Conservation (phyloP, 1,140 invertebrate species). For the Streblospio benedicti region DNA sequence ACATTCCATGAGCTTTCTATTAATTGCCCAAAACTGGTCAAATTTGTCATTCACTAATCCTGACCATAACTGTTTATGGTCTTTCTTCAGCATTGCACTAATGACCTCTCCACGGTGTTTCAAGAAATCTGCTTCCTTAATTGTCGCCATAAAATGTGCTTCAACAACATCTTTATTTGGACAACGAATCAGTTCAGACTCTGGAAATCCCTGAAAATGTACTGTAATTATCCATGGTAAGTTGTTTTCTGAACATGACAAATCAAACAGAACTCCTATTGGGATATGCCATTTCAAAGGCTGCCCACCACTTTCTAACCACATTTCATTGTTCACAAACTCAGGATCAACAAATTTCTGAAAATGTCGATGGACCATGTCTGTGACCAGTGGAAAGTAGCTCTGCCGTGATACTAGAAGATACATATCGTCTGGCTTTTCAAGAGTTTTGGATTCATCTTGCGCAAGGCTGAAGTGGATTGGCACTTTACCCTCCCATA, state of each 20-base stretch:
- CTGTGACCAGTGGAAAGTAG: slow-evolving; percentile 91
- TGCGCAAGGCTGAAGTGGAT: slow-evolving; percentile 78
- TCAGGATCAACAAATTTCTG: slow-evolving; percentile 70
- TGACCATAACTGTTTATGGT: slow-evolving; percentile 92
- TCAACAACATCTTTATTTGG: slow-evolving; percentile 74
- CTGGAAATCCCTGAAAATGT: slow-evolving; percentile 74
- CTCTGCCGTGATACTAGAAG: slow-evolving; percentile 87
- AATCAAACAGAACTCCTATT: slow-evolving; percentile 86
- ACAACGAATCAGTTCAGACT: slow-evolving; percentile 49
- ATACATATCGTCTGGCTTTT: slow-evolving; percentile 84
- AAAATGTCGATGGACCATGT: slow-evolving; percentile 91
- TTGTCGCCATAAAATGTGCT: slow-evolving; percentile 82
- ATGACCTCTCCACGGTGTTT: slow-evolving; percentile 88
- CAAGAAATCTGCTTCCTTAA: slow-evolving; percentile 95
- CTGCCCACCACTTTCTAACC: slow-evolving; percentile 86
- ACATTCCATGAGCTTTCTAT: slow-evolving; percentile 85
- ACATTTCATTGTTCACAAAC: slow-evolving; percentile 74
- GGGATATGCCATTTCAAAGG: slow-evolving; percentile 83
- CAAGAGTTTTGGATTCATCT: slow-evolving; percentile 78
- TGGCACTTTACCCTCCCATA: slow-evolving; percentile 91
- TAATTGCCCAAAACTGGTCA: slow-evolving; percentile 97
- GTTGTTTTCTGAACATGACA: slow-evolving; percentile 61
- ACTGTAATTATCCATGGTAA: slow-evolving; percentile 89
- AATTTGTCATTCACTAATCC: slow-evolving; percentile 94
- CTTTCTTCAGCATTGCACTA: slow-evolving; percentile 92